Percentiles rank a stretch among this genome's conserved stretches.
These are phyloP conservation scores for Fundulus diaphanus DNA, from an alignment of 2,797 vertebrate species.

Conservation along the genomic window DNA sequence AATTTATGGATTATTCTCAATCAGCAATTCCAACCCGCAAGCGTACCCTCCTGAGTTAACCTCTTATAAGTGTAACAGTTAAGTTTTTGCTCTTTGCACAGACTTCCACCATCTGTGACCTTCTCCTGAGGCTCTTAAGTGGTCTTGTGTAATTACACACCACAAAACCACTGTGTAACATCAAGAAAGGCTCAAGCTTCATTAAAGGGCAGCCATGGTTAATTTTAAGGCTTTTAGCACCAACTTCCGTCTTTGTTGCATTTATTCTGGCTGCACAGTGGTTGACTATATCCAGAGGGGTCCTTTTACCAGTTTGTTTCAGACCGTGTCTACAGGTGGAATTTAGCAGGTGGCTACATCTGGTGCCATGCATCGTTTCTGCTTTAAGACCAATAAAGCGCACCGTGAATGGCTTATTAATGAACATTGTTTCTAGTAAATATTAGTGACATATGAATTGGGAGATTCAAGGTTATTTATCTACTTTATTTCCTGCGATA, in stretches of 20 bases:
- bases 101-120: slow-evolving; percentile 53
- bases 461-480: background rate
- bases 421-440: no score
- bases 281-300: slow-evolving; percentile 23
- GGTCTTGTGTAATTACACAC: slow-evolving; percentile 55
- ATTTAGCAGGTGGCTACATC: slow-evolving; percentile 1
- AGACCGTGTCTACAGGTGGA: no score
- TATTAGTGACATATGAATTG: no score
- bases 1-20: slow-evolving; percentile 17
- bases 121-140: slow-evolving; percentile 62
- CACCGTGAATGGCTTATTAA: no score
- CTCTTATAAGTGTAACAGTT: slow-evolving; percentile 25
- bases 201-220: slow-evolving; percentile 54
- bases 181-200: slow-evolving; percentile 54
- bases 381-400: background rate
- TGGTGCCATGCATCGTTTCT: background rate
- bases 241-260: slow-evolving; percentile 43
- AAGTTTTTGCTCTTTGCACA: slow-evolving; percentile 25
- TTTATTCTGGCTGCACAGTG: slow-evolving; percentile 14
- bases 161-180: slow-evolving; percentile 34
- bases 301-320: slow-evolving; percentile 14
- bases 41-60: background rate
- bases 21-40: slow-evolving; percentile 11
- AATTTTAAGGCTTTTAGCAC: slow-evolving; percentile 50
- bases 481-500: background rate